These are phyloP conservation scores for Atethmia centrago DNA, from an alignment of 2,888 invertebrate species.

Conservation along the genomic window DNA sequence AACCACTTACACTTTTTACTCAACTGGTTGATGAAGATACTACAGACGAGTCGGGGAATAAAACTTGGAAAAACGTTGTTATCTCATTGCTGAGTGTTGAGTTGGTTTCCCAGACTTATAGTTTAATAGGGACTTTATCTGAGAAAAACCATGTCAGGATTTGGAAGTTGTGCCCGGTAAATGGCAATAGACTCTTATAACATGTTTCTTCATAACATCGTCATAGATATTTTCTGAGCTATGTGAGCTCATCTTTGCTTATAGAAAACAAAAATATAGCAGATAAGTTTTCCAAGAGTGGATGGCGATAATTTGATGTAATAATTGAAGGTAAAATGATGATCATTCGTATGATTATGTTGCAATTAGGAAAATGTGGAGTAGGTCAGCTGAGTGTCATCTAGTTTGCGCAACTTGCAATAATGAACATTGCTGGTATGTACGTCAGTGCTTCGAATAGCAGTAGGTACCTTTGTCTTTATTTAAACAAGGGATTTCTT, in stretches of 20 bases:
- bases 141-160: not conserved
- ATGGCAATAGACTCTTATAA: not conserved
- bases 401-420: conserved; percentile 60
- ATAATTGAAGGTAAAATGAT: conserved; percentile 50
- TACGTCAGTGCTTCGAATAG: conserved; percentile 8
- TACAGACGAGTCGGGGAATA: not conserved
- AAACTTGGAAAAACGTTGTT: not conserved
- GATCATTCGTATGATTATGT: conserved; percentile 58
- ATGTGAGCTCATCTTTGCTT: conserved; percentile 3
- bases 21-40: conserved; percentile 1
- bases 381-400: conserved; percentile 62
- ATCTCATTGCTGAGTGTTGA: not conserved
- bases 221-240: not conserved
- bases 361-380: conserved; percentile 58
- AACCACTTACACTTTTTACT: conserved; percentile 31
- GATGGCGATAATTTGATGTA: conserved; percentile 20
- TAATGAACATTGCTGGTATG: conserved; percentile 42
- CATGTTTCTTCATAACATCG: not conserved
- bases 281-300: not conserved
- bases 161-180: not conserved
- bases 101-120: no score
- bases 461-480: conserved; percentile 9
- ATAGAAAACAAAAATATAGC: not conserved
- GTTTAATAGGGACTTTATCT: not conserved
- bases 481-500: not conserved